Conservation (phyloP, 2,888 invertebrate genomes). For the Drosophila phalerata region DNA sequence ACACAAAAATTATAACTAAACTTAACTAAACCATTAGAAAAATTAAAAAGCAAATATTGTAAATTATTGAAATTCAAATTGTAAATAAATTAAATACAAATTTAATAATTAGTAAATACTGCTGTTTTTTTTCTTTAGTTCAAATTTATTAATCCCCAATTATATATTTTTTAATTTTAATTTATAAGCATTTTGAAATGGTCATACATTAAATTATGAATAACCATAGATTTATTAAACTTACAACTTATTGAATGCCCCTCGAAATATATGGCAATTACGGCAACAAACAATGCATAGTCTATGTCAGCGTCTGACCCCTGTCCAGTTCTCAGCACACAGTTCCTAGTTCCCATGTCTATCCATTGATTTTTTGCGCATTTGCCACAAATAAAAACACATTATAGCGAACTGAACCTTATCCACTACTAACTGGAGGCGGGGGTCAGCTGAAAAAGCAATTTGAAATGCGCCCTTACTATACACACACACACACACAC, state of each 20-base stretch:
- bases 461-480: conserved; percentile 37
- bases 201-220: too few species aligned
- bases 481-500: background rate
- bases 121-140: too few species aligned
- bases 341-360: conserved; percentile 35
- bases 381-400: conserved; percentile 70
- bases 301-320: conserved; percentile 35
- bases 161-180: too few species aligned
- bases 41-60: too few species aligned
- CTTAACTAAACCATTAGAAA: too few species aligned
- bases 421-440: conserved; percentile 23
- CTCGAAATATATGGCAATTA: conserved; percentile 47
- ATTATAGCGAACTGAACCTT: conserved; percentile 64
- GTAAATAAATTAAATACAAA: too few species aligned
- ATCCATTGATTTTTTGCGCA: conserved; percentile 66
- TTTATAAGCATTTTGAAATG: too few species aligned
- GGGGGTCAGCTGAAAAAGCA: conserved; percentile 26
- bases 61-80: too few species aligned
- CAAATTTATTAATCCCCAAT: too few species aligned
- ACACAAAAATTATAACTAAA: too few species aligned
- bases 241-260: conserved; percentile 3
- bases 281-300: conserved; percentile 38
- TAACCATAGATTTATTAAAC: too few species aligned
- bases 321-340: conserved; percentile 15
- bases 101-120: too few species aligned